Conservation (phyloP, 2,888 invertebrate genomes). For the Ctenicera cuprea region DNA sequence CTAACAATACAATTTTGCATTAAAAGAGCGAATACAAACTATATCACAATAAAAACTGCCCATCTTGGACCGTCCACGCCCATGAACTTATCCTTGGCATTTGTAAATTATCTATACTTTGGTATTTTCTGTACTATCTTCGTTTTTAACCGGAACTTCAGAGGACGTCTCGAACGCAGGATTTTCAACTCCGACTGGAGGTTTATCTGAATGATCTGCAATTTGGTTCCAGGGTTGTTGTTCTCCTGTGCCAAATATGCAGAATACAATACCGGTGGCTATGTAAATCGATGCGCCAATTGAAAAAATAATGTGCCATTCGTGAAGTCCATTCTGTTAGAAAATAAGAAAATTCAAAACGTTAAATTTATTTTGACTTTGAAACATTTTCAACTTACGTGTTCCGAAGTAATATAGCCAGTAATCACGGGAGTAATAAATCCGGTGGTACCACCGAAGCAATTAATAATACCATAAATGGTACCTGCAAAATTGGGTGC, state of each 20-base stretch:
- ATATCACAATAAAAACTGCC: conserved; percentile 8
- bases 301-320: conserved; percentile 85
- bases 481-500: conserved; percentile 85
- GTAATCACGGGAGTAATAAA: conserved; percentile 83
- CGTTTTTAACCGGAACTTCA: not conserved
- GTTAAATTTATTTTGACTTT: not conserved
- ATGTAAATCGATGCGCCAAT: conserved; percentile 83
- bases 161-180: conserved; percentile 52
- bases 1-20: not conserved
- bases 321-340: conserved; percentile 82
- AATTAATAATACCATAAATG: conserved; percentile 84
- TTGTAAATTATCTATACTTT: conserved; percentile 38
- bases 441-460: conserved; percentile 81
- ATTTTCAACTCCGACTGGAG: conserved; percentile 58
- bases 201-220: conserved; percentile 44
- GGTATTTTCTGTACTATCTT: conserved; percentile 35
- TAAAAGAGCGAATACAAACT: not conserved
- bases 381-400: conserved; percentile 59
- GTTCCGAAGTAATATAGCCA: conserved; percentile 74
- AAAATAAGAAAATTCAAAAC: conserved; percentile 22
- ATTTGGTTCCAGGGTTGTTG: conserved; percentile 83
- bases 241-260: conserved; percentile 82
- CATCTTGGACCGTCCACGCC: not conserved
- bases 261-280: conserved; percentile 81
- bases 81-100: no score